Conservation (phyloP, 1,140 invertebrate genomes). For the Probaryconus sp. region DNA sequence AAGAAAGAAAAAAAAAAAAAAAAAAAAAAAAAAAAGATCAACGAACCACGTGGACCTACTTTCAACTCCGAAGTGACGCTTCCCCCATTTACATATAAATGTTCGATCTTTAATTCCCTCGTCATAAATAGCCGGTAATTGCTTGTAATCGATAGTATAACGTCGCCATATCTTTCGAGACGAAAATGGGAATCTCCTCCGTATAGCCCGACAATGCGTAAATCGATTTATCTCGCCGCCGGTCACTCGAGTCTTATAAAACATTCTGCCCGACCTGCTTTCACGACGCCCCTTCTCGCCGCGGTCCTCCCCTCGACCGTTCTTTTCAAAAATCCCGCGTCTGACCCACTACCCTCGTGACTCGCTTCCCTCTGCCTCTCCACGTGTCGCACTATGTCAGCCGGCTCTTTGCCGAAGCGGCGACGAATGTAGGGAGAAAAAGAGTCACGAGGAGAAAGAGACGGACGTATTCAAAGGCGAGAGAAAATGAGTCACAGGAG, state of each 20-base stretch:
- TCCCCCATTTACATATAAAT: too few relatives aligned
- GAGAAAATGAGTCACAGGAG: slow-evolving; percentile 38
- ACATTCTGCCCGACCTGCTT: slow-evolving; percentile 66
- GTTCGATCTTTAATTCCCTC: too few relatives aligned
- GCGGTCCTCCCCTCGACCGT: slow-evolving; percentile 50
- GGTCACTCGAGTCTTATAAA: slow-evolving; percentile 59
- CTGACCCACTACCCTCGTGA: slow-evolving; percentile 75
- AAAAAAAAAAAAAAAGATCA: too few relatives aligned
- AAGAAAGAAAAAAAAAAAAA: too few relatives aligned
- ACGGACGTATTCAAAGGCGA: slow-evolving; percentile 22
- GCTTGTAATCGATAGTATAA: slow-evolving; percentile 3
- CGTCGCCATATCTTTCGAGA: slow-evolving; percentile 10
- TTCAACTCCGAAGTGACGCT: too few relatives aligned
- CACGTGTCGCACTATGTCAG: slow-evolving; percentile 57
- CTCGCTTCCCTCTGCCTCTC: slow-evolving; percentile 67
- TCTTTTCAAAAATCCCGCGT: slow-evolving; percentile 67
- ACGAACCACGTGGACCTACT: too few relatives aligned
- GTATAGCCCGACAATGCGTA: slow-evolving; percentile 36
- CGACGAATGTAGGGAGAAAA: slow-evolving; percentile 59
- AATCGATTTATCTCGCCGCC: slow-evolving; percentile 55
- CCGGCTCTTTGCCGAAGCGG: slow-evolving; percentile 51
- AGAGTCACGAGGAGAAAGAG: slow-evolving; percentile 53
- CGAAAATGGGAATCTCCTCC: slow-evolving; percentile 15
- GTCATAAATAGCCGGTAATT: too few relatives aligned
- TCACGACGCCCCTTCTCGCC: slow-evolving; percentile 51